Evolutionary conservation across 2,797 vertebrate species (phyloP).

Genomic region (Denticeps clupeoides): DNA sequence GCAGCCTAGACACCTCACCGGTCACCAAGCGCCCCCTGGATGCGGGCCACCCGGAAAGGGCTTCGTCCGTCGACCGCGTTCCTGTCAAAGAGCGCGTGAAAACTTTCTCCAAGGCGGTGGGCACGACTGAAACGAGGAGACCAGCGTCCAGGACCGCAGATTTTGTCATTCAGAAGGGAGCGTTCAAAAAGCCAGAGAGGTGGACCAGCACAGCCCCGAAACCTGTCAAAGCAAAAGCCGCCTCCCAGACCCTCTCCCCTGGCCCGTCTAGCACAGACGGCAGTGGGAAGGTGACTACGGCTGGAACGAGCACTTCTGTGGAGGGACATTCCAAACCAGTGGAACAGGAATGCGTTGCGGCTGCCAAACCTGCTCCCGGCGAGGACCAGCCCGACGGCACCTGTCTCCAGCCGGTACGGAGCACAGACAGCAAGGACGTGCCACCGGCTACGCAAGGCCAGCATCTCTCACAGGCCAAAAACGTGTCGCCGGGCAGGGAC

Average conservation of each 20-base stretch:
- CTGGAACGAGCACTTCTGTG: neutral
- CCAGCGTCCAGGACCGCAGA: too few species aligned
- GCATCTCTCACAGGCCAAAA: constrained; percentile 18
- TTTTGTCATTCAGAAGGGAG: too few species aligned
- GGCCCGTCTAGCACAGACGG: constrained; percentile 21
- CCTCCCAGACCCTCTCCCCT: constrained; percentile 18
- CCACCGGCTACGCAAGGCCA: constrained; percentile 10
- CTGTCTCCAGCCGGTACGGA: constrained; percentile 14
- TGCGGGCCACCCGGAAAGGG: too few species aligned
- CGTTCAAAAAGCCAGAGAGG: too few species aligned
- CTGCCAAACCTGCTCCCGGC: neutral
- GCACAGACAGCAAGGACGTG: neutral
- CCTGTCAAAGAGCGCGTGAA: too few species aligned
- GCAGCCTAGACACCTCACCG: too few species aligned
- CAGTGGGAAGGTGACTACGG: neutral
- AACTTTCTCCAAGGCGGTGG: too few species aligned
- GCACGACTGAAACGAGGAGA: too few species aligned
- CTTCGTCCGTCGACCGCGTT: too few species aligned
- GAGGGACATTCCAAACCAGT: neutral
- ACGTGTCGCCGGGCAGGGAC: constrained; percentile 8
- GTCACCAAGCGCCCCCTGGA: too few species aligned
- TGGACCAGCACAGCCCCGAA: too few species aligned
- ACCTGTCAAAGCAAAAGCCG: neutral
- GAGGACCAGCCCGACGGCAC: neutral
- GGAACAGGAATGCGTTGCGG: neutral